Base-by-base conservation (phyloP, 2,888 invertebrate genomes). In the Hermaeophaga mercurialis region DNA sequence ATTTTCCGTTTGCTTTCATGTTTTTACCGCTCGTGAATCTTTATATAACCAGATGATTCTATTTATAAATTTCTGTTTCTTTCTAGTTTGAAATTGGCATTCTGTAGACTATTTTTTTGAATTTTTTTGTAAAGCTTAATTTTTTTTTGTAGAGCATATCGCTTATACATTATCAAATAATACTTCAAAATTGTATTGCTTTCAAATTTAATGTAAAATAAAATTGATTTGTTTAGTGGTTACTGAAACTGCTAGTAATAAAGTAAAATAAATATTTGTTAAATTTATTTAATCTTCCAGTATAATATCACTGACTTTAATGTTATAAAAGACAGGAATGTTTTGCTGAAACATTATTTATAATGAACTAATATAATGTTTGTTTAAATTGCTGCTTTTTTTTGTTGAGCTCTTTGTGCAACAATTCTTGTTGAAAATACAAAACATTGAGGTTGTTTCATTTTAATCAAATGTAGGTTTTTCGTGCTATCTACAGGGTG, bases 291-390 rank as follows among this genome's bases (percentile, higher is more conserved):
- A 22, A 22, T 5, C 7, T 5, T 7, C 22, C 7, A 24, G 43
- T 43, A 43, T 14, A 11, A 24, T 43, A 43, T 43, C 43, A 43
- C 43, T 24, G 43, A 43, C 43, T 43, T 24, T 3, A 28, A 28
- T 43, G 3, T 24, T 24, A 11, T 12, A 15, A 19, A 18, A 18
- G 4, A 12, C 3, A 39, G 9, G 44, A 28, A 36, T 43, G 55
- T 49, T 49, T 9, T 49, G 22, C 55, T 55, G 55, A 49, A 55
- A 55, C 55, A 31, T 47, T 14, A 26, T 54, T 17, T 43, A 41
- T 8, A 41, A n/a, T 9, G 9, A 8, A 28, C 9, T 28, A 9
- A 9, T 28, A 2, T 28, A 28, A 12, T 31, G 9, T 3, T 11
- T 19, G 11, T 39, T 39, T 3, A 31, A 31, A 11, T 12, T 31